Conservation (phyloP, 2,888 invertebrate species). For the Altica lythri region DNA sequence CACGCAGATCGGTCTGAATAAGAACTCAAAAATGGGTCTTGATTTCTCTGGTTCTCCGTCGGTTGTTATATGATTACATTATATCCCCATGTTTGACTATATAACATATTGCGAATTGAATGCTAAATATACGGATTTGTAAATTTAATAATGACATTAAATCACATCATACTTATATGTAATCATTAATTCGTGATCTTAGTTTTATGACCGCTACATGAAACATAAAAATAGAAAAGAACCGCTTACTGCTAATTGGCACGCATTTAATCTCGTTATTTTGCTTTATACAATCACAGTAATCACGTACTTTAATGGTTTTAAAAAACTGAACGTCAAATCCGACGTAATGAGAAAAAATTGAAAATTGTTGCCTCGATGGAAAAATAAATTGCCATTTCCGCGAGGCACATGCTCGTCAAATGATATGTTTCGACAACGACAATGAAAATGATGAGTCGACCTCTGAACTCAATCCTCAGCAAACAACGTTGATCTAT, state of each 20-base stretch:
- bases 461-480: conserved; percentile 14
- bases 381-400: conserved; percentile 16
- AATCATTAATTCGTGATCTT: too few species aligned
- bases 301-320: conserved; percentile 8
- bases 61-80: too few species aligned
- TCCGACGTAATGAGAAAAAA: conserved; percentile 15
- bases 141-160: too few species aligned
- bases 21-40: too few species aligned
- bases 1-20: too few species aligned
- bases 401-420: conserved; percentile 3
- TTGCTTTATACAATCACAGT: conserved; percentile 15
- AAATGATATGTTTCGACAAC: conserved; percentile 11
- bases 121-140: too few species aligned
- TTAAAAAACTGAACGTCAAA: conserved; percentile 10
- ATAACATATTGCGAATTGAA: too few species aligned
- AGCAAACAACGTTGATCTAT: background rate
- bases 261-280: conserved; percentile 12
- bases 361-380: conserved; percentile 8
- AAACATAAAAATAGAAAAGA: background rate
- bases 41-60: too few species aligned
- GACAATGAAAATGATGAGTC: background rate
- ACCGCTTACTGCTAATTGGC: conserved; percentile 6
- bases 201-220: too few species aligned
- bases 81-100: too few species aligned
- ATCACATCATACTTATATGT: too few species aligned